Evolutionary conservation across 2,888 invertebrate genomes (phyloP).

Genomic region (Campoplex capitator): DNA sequence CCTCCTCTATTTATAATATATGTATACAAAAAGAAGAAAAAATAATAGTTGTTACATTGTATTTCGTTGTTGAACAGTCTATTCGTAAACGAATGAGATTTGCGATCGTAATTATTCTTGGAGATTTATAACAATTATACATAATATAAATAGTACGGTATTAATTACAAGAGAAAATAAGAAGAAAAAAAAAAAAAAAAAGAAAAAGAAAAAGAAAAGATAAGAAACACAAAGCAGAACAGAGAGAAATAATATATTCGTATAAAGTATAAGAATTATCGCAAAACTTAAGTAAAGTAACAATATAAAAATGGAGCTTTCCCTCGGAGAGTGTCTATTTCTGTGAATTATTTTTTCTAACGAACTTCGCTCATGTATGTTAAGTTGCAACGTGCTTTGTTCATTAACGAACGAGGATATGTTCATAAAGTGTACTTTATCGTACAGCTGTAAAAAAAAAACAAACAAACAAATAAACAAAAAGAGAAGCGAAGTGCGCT

Average conservation of each 20-base stretch:
- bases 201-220: background rate
- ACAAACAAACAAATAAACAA: conserved; percentile 59
- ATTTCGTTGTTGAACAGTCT: conserved; percentile 68
- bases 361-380: conserved; percentile 64
- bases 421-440: conserved; percentile 73
- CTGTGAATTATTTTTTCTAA: conserved; percentile 76
- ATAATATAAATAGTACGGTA: conserved; percentile 37
- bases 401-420: conserved; percentile 58
- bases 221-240: conserved; percentile 1
- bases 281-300: conserved; percentile 51
- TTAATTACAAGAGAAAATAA: conserved; percentile 12
- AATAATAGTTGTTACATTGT: conserved; percentile 69
- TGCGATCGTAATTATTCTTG: conserved; percentile 54
- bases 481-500: conserved; percentile 66
- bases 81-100: conserved; percentile 57
- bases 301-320: conserved; percentile 44
- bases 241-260: conserved; percentile 72
- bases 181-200: background rate
- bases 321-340: conserved; percentile 71
- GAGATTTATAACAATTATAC: conserved; percentile 61
- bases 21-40: conserved; percentile 48
- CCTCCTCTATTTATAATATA: conserved; percentile 65
- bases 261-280: conserved; percentile 61
- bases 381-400: conserved; percentile 68
- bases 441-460: conserved; percentile 79